Conservation (phyloP, 37 sponge, comb jelly and placozoan species). For the Axinella damicornis region DNA sequence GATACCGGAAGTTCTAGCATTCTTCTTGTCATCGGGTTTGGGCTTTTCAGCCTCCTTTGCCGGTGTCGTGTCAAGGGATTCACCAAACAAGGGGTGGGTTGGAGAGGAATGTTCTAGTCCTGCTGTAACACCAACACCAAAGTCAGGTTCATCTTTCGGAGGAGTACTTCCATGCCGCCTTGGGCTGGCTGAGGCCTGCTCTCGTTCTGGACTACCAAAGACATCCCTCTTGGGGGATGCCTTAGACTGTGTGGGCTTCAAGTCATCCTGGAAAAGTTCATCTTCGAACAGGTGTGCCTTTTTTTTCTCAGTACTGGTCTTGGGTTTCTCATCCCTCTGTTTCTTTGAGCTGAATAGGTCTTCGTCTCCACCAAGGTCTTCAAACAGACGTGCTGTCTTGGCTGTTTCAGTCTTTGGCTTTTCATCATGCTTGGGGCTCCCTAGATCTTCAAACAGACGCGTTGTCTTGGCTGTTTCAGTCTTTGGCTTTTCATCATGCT, state of each 20-base stretch:
- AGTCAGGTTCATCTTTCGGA: no score
- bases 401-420: no score
- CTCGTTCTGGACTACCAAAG: not conserved
- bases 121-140: no score
- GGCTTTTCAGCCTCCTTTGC: no score
- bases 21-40: no score
- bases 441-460: not conserved
- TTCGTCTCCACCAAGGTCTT: slow-evolving; percentile 19
- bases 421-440: no score
- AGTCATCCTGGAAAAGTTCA: slow-evolving; percentile 29
- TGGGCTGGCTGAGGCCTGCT: not conserved
- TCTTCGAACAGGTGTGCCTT: slow-evolving; percentile 48
- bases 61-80: no score
- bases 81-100: no score
- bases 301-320: not conserved
- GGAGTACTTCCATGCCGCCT: not conserved
- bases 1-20: no score
- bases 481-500: not conserved
- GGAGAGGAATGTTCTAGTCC: no score
- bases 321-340: not conserved
- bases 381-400: not conserved
- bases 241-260: not conserved
- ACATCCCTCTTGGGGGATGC: no score
- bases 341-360: not conserved
- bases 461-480: not conserved